phyloP scores from a whole-genome alignment of 2,113 vertebrate genomes.

The Aix galericulata region DNA sequence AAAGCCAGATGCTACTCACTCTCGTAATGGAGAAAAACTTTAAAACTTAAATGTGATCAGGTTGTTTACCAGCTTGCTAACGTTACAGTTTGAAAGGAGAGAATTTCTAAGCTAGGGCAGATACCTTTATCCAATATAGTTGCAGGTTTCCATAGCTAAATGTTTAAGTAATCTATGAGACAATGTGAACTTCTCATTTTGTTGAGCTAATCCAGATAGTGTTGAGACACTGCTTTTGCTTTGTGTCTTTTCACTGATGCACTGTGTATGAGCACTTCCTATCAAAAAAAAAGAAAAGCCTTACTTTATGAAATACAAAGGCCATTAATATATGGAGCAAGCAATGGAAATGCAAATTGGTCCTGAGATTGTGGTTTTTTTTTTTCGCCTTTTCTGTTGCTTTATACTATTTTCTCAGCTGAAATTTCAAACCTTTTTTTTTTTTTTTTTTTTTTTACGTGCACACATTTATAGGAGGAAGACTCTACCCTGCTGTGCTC shows the following conservation, averaged over 20 bases:
- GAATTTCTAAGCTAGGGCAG: not conserved
- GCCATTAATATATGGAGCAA: not conserved
- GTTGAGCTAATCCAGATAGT: not conserved
- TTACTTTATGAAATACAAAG: not conserved
- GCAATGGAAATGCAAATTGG: not conserved
- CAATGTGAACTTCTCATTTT: not conserved
- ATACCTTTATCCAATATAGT: not conserved
- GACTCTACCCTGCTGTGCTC: not conserved
- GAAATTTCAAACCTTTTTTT: not conserved
- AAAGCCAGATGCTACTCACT: not conserved
- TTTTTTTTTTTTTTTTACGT: not conserved
- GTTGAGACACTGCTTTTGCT: not conserved
- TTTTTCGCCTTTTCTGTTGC: not conserved
- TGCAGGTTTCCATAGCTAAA: not conserved
- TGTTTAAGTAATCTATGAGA: not conserved
- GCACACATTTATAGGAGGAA: not conserved
- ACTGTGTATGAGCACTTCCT: too few relatives aligned
- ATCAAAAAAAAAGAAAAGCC: not conserved
- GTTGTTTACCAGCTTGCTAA: not conserved
- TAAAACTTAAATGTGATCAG: not conserved
- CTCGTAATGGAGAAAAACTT: not conserved
- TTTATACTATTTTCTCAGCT: not conserved
- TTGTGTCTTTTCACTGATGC: not conserved
- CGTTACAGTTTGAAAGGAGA: not conserved
- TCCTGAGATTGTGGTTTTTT: not conserved